Evolutionary conservation across 2,888 invertebrate genomes (phyloP).

Genomic region (Seira ritae): DNA sequence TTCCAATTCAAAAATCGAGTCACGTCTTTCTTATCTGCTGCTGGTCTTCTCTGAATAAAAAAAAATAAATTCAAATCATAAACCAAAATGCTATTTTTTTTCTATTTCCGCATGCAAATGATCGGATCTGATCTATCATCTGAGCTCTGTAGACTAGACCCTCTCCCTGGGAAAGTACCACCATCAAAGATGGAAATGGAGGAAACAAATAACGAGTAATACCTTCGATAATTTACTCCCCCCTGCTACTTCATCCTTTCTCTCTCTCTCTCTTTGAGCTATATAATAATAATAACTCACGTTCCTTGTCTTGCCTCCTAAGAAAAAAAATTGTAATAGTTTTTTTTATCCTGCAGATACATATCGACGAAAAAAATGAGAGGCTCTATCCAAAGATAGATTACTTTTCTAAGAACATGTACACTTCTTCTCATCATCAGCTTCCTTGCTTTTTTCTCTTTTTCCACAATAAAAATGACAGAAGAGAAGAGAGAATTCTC

Average conservation of each 20-base stretch:
- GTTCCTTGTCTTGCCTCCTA: neutral
- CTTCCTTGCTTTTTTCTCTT: neutral
- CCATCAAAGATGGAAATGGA: too few species aligned
- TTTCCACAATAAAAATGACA: slow-evolving; percentile 34
- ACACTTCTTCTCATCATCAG: too few species aligned
- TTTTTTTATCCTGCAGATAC: neutral
- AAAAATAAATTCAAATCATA: slow-evolving; percentile 49
- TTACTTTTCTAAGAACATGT: slow-evolving; percentile 17
- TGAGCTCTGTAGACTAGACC: too few species aligned
- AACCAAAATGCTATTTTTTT: slow-evolving; percentile 27
- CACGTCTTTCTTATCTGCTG: too few species aligned
- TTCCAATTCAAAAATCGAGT: too few species aligned
- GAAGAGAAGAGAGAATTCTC: neutral
- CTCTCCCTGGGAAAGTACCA: too few species aligned
- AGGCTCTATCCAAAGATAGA: slow-evolving; percentile 31
- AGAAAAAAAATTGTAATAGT: neutral
- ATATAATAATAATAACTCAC: neutral
- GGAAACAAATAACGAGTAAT: too few species aligned
- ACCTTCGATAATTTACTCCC: too few species aligned
- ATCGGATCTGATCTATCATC: slow-evolving; percentile 46
- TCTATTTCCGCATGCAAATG: slow-evolving; percentile 56
- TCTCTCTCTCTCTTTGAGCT: too few species aligned
- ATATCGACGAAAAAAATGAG: neutral
- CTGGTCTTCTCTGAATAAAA: too few species aligned
- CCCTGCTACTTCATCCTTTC: too few species aligned